Evolutionary conservation across 2,888 invertebrate genomes (phyloP), one percentile per base, ranked within the genome.

Genomic region (Sycophila texana): DNA sequence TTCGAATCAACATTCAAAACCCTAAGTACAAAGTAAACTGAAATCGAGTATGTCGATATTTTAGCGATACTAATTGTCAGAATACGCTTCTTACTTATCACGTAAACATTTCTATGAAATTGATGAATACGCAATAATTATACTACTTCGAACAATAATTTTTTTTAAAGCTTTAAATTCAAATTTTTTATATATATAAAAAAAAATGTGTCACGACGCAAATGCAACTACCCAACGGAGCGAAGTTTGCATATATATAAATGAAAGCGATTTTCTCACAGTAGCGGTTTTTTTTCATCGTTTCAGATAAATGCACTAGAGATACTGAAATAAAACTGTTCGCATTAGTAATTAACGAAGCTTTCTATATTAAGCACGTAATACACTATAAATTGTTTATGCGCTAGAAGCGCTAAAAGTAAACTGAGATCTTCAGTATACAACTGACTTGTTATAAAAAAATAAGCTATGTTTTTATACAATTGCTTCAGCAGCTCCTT

Each of bases 281-380:
- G 58, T 18, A 58, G 22, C 18, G 7, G 51, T 26, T 26, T 26
- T 26, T 26, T 14, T 13, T 22, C 47, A 20, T 26, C 5, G 30
- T 57, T 53, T 66, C 12, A 18, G 18, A 13, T 49, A 67, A 66
- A 58, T 67, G 58, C 49, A 58, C 67, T 74, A 66, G 49, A 16
- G 67, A 74, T 74, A 51, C 66, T 67, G 67, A 67, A 74, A 74
- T 74, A 67, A 74, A 74, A 58, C 67, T 58, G 30, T 63, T 39
- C 63, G 18, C 14, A 26, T 73, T 47, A 12, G 0, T 39, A 20
- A 18, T 18, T 58, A 58, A 63, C 16, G 18, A 13, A 61, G 39
- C 10, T 10, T 39, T 10, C 39, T 39, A 39, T 39, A 7, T 30
- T 39, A 18, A 39, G 47, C 39, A 47, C 61, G 22, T 26, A 49